phyloP scores from a whole-genome alignment of 2,113 vertebrate genomes.

The Lycaon pictus region DNA sequence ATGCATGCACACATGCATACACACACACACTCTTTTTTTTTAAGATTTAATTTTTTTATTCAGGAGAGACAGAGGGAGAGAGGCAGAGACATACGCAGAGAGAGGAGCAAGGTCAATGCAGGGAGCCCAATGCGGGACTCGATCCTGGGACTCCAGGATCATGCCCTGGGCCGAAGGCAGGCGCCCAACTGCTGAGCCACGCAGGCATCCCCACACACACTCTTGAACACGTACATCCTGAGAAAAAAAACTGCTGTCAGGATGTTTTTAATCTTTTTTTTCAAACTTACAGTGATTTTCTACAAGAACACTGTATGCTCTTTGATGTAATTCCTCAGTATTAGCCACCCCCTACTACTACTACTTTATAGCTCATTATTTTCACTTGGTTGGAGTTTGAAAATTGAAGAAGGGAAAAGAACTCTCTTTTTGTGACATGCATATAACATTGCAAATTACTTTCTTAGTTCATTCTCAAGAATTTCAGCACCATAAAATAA shows the following conservation, averaged over 20 bases:
- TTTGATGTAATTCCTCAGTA: background rate
- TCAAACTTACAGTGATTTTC: background rate
- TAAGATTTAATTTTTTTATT: no score
- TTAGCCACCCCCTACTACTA: background rate
- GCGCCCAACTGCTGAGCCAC: no score
- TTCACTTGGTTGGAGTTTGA: background rate
- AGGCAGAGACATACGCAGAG: no score
- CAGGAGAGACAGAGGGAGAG: no score
- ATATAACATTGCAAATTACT: background rate
- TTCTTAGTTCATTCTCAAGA: background rate
- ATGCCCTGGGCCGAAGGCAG: no score
- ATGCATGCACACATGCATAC: accelerated
- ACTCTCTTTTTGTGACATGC: background rate
- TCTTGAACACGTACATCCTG: background rate
- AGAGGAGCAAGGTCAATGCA: no score
- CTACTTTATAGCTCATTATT: background rate
- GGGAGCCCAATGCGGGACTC: no score
- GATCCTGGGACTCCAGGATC: no score
- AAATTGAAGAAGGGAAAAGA: background rate
- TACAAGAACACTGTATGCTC: background rate
- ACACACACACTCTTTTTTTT: background rate
- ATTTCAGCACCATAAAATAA: background rate
- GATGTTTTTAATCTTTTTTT: background rate
- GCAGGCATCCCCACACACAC: no score
- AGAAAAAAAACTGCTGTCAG: background rate